Conservation (phyloP, 53 echinoderm and acorn worm genomes). For the Holothuria leucospilota region DNA sequence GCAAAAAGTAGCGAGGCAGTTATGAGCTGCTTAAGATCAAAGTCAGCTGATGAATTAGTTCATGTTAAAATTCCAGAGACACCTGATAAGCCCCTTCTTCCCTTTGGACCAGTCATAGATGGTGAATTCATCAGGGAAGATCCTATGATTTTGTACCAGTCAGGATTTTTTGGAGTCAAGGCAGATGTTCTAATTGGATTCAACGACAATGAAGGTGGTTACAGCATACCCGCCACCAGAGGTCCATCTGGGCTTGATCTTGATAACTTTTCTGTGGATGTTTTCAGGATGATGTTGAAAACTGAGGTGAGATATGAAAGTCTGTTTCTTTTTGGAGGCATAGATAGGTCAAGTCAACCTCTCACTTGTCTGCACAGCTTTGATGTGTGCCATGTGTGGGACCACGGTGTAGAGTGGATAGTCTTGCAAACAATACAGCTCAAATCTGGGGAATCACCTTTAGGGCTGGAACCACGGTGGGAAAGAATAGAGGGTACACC, state of each 20-base stretch:
- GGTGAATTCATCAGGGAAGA: constrained; percentile 71
- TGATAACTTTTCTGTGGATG: constrained; percentile 48
- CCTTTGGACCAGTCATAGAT: constrained; percentile 82
- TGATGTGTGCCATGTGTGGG: too few relatives aligned
- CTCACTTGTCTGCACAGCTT: too few relatives aligned
- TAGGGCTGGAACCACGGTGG: too few relatives aligned
- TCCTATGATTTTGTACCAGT: constrained; percentile 62
- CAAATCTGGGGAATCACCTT: too few relatives aligned
- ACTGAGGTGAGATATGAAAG: constrained; percentile 19
- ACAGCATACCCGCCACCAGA: constrained; percentile 51
- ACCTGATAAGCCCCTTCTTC: constrained; percentile 58
- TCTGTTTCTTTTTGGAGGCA: too few relatives aligned
- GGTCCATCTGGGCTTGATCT: constrained; percentile 34
- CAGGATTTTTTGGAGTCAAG: constrained; percentile 35
- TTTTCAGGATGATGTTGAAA: constrained; percentile 58
- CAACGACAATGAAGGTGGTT: constrained; percentile 82
- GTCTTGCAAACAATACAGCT: too few relatives aligned
- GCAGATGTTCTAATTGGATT: constrained; percentile 80
- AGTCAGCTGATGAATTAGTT: constrained; percentile 69
- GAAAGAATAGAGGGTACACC: too few relatives aligned
- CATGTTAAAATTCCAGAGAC: constrained; percentile 47
- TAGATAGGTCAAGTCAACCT: too few relatives aligned
- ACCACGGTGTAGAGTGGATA: too few relatives aligned
- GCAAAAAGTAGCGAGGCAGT: constrained; percentile 50
- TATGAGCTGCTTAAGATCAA: constrained; percentile 73